Evolutionary conservation across 2,888 invertebrate genomes (phyloP).

Genomic region (Diaphora mendica): DNA sequence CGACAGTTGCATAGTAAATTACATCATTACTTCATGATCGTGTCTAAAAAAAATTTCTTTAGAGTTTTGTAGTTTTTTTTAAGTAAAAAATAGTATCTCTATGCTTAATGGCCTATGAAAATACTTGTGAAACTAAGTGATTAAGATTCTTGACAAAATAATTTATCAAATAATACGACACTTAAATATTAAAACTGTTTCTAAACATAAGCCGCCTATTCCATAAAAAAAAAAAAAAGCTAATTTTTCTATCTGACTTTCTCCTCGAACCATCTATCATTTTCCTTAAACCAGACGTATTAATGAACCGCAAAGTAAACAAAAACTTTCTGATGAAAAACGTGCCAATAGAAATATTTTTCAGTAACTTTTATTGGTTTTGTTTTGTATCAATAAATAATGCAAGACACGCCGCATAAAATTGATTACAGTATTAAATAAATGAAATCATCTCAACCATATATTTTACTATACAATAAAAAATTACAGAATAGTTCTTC

Average conservation of each 20-base stretch:
- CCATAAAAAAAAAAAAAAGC: too few species aligned
- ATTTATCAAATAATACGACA: not conserved
- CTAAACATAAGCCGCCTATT: too few species aligned
- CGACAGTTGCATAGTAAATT: too few species aligned
- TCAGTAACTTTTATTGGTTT: constrained; percentile 60
- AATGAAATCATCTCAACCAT: not conserved
- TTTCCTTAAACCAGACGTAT: constrained; percentile 17
- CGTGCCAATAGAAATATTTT: constrained; percentile 50
- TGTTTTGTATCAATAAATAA: constrained; percentile 59
- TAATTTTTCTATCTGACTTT: not conserved
- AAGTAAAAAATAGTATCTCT: too few species aligned
- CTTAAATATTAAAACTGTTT: not conserved
- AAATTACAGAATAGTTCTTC: too few species aligned
- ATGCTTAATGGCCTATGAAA: too few species aligned
- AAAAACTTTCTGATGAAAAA: constrained; percentile 41
- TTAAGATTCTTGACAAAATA: not conserved
- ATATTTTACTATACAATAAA: not conserved
- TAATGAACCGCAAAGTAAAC: constrained; percentile 45
- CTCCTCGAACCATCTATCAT: not conserved
- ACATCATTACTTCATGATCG: too few species aligned
- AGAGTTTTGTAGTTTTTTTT: too few species aligned
- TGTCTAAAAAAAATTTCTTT: too few species aligned
- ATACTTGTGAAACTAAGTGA: too few species aligned
- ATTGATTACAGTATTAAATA: not conserved
- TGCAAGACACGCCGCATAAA: constrained; percentile 43